Conservation (phyloP, 2,113 vertebrate species). For the Barbus barbus region DNA sequence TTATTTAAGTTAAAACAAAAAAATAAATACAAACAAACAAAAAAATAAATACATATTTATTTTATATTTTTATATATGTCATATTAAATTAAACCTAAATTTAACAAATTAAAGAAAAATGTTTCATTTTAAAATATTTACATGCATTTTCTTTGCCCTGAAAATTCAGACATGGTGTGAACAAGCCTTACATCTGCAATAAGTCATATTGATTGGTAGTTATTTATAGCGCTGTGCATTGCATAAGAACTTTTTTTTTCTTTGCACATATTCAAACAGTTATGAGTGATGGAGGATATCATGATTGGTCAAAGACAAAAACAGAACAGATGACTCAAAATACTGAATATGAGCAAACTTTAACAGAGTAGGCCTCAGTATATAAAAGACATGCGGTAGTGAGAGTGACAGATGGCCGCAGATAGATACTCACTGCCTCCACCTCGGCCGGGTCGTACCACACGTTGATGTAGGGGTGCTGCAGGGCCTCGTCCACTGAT, state of each 20-base stretch:
- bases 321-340: neutral
- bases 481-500: slow-evolving; percentile 98
- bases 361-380: neutral
- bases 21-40: too few species aligned
- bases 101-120: too few species aligned
- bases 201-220: neutral
- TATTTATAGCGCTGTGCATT: neutral
- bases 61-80: too few species aligned
- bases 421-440: slow-evolving; percentile 90
- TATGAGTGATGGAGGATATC: neutral
- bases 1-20: too few species aligned
- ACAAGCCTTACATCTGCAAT: neutral
- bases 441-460: slow-evolving; percentile 99
- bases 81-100: too few species aligned
- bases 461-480: slow-evolving; percentile 98
- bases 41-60: too few species aligned
- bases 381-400: neutral
- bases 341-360: neutral
- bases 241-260: neutral
- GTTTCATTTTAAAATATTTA: neutral
- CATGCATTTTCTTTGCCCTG: neutral
- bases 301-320: neutral
- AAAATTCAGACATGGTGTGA: neutral
- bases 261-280: neutral
- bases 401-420: too few species aligned